phyloP scores from a whole-genome alignment of 2,888 invertebrate species.

The Xanthia togata region DNA sequence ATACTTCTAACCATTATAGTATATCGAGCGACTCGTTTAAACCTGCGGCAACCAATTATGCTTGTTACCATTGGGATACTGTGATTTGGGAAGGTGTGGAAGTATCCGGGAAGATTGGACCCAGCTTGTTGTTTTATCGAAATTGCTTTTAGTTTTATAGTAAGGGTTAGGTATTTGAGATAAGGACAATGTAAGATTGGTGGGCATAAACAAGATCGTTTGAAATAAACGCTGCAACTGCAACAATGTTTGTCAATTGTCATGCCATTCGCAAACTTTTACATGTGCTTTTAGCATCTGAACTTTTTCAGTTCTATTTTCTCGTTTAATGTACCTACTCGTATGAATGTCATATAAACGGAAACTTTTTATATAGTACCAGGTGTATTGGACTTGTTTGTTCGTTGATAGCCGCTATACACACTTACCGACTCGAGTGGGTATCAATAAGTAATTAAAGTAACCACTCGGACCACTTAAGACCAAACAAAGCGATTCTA shows the following conservation, averaged over 20 bases:
- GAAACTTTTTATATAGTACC: conserved; percentile 27
- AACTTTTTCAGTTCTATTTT: conserved; percentile 21
- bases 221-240: neutral
- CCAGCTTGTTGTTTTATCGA: conserved; percentile 50
- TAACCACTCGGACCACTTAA: conserved; percentile 72
- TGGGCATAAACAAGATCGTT: conserved; percentile 13
- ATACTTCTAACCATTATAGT: conserved; percentile 89
- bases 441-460: conserved; percentile 79
- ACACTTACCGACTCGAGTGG: conserved; percentile 68
- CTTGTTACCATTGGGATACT: conserved; percentile 81
- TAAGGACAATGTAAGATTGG: conserved; percentile 12
- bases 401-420: conserved; percentile 63
- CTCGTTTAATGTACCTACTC: neutral
- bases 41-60: conserved; percentile 85
- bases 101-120: conserved; percentile 57
- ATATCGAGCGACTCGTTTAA: conserved; percentile 85
- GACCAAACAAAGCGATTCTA: conserved; percentile 71
- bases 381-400: conserved; percentile 52
- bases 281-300: conserved; percentile 3
- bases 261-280: conserved; percentile 24
- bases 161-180: conserved; percentile 17
- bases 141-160: conserved; percentile 54
- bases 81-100: conserved; percentile 75
- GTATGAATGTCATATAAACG: conserved; percentile 10
- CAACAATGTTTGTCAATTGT: conserved; percentile 28